These are phyloP conservation scores for Girardinichthys multiradiatus DNA, from an alignment of 2,113 vertebrate genomes.

Conservation along the genomic window DNA sequence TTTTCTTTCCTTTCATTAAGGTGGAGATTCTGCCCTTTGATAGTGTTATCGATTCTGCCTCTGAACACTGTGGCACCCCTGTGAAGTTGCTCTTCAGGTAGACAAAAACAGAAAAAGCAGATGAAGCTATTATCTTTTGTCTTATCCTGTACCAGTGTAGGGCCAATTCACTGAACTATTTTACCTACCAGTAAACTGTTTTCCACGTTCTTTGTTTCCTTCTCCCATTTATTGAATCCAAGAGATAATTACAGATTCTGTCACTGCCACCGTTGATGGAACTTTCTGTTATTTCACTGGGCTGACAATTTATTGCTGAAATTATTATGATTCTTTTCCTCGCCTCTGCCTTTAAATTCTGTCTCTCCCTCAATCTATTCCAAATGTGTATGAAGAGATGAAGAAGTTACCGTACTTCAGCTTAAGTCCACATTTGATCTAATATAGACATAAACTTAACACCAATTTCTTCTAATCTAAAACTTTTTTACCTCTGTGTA, in stretches of 20 bases:
- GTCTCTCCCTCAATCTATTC: conserved; percentile 37
- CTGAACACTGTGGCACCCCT: conserved; percentile 67
- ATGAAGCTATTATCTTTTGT: conserved; percentile 68
- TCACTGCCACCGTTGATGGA: conserved; percentile 29
- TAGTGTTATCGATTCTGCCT: conserved; percentile 75
- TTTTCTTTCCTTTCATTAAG: conserved; percentile 74
- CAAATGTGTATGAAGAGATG: conserved; percentile 33
- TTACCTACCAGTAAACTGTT: conserved; percentile 61
- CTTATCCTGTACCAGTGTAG: conserved; percentile 63
- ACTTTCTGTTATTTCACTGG: conserved; percentile 41
- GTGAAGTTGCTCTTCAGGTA: conserved; percentile 74
- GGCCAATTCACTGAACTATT: conserved; percentile 63
- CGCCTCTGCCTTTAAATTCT: conserved; percentile 34
- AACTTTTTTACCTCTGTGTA: conserved; percentile 44
- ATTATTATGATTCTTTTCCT: conserved; percentile 52
- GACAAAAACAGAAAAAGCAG: conserved; percentile 32
- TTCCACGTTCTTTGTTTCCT: conserved; percentile 67
- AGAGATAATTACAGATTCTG: conserved; percentile 64
- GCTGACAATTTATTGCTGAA: conserved; percentile 60
- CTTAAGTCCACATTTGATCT: conserved; percentile 53
- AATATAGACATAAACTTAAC: conserved; percentile 48
- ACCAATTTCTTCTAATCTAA: conserved; percentile 44
- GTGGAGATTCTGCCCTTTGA: conserved; percentile 75
- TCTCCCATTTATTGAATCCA: conserved; percentile 64
- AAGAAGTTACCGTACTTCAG: conserved; percentile 21